Evolutionary conservation across 2,888 invertebrate species (phyloP).

Genomic region (Orthosia gothica): DNA sequence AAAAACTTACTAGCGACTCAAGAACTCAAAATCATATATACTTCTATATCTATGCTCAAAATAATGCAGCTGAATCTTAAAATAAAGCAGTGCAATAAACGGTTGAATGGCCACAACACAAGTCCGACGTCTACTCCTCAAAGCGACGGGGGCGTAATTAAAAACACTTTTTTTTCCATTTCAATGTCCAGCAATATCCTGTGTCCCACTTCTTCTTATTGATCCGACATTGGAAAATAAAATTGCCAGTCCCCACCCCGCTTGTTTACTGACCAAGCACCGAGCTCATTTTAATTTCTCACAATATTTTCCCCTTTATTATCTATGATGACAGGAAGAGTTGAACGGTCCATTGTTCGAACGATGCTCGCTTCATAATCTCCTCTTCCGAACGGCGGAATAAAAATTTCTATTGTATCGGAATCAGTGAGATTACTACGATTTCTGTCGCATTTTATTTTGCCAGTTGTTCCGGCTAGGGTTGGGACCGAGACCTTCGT

Average conservation of each 20-base stretch:
- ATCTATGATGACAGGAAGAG: conserved; percentile 76
- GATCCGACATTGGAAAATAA: conserved; percentile 84
- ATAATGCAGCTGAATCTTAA: conserved; percentile 22
- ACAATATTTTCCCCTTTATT: conserved; percentile 79
- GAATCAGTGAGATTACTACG: conserved; percentile 62
- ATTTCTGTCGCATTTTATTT: conserved; percentile 63
- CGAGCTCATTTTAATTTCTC: conserved; percentile 85
- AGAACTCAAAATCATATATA: no score
- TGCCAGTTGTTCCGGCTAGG: conserved; percentile 50
- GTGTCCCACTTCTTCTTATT: conserved; percentile 82
- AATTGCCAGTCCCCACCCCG: conserved; percentile 67
- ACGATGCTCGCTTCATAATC: conserved; percentile 67
- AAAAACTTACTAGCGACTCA: not conserved
- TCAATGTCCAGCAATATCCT: conserved; percentile 84
- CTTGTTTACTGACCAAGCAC: conserved; percentile 83
- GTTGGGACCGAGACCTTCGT: conserved; percentile 49
- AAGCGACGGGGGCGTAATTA: conserved; percentile 81
- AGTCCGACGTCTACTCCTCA: conserved; percentile 66
- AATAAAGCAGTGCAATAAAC: conserved; percentile 54
- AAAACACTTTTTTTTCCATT: conserved; percentile 79
- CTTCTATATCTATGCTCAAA: no score
- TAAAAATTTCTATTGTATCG: conserved; percentile 71
- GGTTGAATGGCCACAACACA: conserved; percentile 52
- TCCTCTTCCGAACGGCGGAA: conserved; percentile 55
- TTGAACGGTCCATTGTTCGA: conserved; percentile 77